A percentile compares a stretch with the other conserved stretches of the same genome.
Conservation (phyloP, 2,888 invertebrate genomes). For the Teinopalpus imperialis region DNA sequence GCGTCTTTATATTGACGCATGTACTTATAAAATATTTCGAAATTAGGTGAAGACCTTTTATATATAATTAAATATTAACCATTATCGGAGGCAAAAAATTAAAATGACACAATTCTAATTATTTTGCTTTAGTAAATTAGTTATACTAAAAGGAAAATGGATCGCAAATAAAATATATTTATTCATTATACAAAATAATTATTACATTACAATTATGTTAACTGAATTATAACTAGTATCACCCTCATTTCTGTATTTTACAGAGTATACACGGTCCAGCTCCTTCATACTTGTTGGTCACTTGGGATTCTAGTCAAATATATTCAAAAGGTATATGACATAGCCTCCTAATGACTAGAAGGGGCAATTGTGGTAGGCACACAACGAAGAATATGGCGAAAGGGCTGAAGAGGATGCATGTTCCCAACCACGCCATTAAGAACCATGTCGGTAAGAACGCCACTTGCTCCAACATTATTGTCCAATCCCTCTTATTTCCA, state of each 20-base stretch:
- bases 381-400: slow-evolving; percentile 85
- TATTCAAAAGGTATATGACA: slow-evolving; percentile 86
- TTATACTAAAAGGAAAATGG: too few relatives aligned
- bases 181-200: slow-evolving; percentile 9
- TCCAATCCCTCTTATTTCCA: slow-evolving; percentile 29
- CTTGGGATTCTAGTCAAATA: slow-evolving; percentile 59
- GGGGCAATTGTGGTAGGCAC: slow-evolving; percentile 86
- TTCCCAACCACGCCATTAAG: slow-evolving; percentile 83
- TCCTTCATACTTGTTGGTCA: slow-evolving; percentile 6
- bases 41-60: too few relatives aligned
- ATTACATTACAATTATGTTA: slow-evolving; percentile 31
- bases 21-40: too few relatives aligned
- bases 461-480: slow-evolving; percentile 68
- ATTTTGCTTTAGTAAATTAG: too few relatives aligned
- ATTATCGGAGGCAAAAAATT: too few relatives aligned
- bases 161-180: slow-evolving; percentile 16
- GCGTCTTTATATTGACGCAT: too few relatives aligned
- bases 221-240: slow-evolving; percentile 30
- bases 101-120: too few relatives aligned
- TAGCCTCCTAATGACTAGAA: slow-evolving; percentile 84
- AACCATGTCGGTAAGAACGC: slow-evolving; percentile 80
- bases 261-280: slow-evolving; percentile 15
- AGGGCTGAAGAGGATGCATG: slow-evolving; percentile 85
- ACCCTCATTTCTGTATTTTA: slow-evolving; percentile 28
- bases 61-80: too few relatives aligned